These are phyloP conservation scores for Podarcis raffonei DNA, from an alignment of 2,113 vertebrate genomes.

Conservation along the genomic window DNA sequence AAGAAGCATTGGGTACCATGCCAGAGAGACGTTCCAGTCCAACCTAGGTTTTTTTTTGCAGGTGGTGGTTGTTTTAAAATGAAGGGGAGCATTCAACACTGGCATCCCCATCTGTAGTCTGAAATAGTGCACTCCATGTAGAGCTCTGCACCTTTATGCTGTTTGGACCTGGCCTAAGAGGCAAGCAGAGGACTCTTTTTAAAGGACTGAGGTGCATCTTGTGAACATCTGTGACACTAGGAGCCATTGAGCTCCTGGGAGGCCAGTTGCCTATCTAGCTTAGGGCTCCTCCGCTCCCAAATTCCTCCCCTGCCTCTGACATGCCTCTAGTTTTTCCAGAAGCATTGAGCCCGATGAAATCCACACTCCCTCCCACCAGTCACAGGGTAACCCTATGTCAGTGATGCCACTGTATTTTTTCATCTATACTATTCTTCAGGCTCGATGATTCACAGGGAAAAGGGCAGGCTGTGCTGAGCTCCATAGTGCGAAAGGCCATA, in stretches of 20 bases:
- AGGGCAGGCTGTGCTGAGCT: no score
- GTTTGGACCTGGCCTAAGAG: no score
- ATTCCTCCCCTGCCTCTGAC: neutral
- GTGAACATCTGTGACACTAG: no score
- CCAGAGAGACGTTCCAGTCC: neutral
- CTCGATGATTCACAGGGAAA: neutral
- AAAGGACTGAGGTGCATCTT: neutral
- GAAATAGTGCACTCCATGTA: neutral
- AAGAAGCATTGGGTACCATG: neutral
- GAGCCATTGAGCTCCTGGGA: neutral
- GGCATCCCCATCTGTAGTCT: no score
- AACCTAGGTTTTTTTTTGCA: neutral
- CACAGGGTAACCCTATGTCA: neutral
- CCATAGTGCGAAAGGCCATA: no score
- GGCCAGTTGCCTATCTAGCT: neutral
- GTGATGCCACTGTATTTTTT: neutral
- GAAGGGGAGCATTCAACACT: neutral
- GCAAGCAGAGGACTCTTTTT: neutral
- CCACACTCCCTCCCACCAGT: no score
- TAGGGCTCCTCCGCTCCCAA: neutral
- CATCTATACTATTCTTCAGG: neutral
- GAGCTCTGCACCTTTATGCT: neutral
- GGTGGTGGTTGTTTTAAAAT: neutral
- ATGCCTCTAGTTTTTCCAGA: neutral
- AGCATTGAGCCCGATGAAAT: neutral